phyloP scores from a whole-genome alignment of 2,113 vertebrate species.

The Balaenoptera acutorostrata region DNA sequence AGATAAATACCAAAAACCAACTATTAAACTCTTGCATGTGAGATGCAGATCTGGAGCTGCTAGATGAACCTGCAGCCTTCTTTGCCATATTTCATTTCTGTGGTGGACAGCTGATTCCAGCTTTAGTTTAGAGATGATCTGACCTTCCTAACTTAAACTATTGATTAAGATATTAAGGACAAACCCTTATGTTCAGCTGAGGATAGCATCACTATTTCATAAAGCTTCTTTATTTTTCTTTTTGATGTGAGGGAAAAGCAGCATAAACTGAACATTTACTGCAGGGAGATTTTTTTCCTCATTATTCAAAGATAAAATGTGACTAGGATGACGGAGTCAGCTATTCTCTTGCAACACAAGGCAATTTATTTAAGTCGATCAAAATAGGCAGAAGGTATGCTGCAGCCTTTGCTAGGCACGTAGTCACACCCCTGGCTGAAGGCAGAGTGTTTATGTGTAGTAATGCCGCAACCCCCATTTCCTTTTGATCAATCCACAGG shows the following conservation, averaged over 20 bases:
- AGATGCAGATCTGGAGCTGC: neutral
- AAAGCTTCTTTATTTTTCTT: slow-evolving; percentile 63
- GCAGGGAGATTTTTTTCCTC: slow-evolving; percentile 71
- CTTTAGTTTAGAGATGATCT: slow-evolving; percentile 29
- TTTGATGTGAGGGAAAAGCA: slow-evolving; percentile 56
- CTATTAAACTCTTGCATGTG: slow-evolving; percentile 1
- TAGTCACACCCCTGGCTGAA: slow-evolving; percentile 46
- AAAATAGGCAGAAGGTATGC: slow-evolving; percentile 72
- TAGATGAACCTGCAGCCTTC: neutral
- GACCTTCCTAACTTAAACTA: slow-evolving; percentile 59
- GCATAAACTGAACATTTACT: slow-evolving; percentile 74
- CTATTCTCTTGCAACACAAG: slow-evolving; percentile 72
- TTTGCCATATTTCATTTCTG: slow-evolving; percentile 34
- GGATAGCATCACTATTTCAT: slow-evolving; percentile 69
- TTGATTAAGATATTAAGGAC: slow-evolving; percentile 71
- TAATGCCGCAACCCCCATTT: neutral
- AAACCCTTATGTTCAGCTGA: slow-evolving; percentile 70
- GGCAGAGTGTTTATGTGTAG: slow-evolving; percentile 2
- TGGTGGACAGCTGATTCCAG: slow-evolving; percentile 14
- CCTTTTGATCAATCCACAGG: slow-evolving; percentile 20
- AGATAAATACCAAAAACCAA: slow-evolving; percentile 13
- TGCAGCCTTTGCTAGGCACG: slow-evolving; percentile 48
- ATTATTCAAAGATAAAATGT: slow-evolving; percentile 77
- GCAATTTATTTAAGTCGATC: slow-evolving; percentile 74
- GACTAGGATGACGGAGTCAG: slow-evolving; percentile 64